Evolutionary conservation across 2,113 vertebrate species (phyloP).

Genomic region (Ctenodactylus gundi): DNA sequence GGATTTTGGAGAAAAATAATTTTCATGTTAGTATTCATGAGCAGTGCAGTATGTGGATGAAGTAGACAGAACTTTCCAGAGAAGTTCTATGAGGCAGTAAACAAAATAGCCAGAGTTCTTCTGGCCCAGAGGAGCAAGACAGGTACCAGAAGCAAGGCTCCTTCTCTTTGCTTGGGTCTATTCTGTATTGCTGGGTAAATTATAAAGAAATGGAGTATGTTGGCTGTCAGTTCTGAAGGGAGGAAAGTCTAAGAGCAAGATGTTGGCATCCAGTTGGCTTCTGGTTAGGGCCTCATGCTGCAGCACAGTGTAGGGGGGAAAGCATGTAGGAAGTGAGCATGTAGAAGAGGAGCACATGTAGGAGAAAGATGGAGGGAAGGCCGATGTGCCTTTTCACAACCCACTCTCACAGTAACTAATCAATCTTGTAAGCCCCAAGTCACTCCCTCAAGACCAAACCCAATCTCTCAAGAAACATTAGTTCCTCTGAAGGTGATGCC

Average conservation of each 20-base stretch:
- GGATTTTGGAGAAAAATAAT: neutral
- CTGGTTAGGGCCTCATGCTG: neutral
- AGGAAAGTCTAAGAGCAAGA: neutral
- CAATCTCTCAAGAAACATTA: neutral
- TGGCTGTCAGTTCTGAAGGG: neutral
- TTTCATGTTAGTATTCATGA: neutral
- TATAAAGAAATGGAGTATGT: neutral
- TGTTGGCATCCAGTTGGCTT: neutral
- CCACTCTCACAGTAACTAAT: neutral
- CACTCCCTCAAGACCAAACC: neutral
- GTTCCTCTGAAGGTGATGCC: neutral
- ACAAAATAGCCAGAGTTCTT: neutral
- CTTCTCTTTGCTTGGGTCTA: neutral
- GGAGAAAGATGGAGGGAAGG: neutral
- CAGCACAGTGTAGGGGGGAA: neutral
- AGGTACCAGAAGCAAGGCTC: neutral
- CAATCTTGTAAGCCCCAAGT: neutral
- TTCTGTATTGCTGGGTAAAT: neutral
- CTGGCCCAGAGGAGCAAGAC: neutral
- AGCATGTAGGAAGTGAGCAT: neutral
- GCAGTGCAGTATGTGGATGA: neutral
- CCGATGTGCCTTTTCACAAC: too few species aligned
- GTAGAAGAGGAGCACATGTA: neutral
- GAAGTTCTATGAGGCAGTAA: neutral
- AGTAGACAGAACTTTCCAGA: neutral